Percentiles rank a stretch among this genome's conserved stretches.
Conservation (phyloP, 2,888 invertebrate species). For the Chydorus sphaericus region DNA sequence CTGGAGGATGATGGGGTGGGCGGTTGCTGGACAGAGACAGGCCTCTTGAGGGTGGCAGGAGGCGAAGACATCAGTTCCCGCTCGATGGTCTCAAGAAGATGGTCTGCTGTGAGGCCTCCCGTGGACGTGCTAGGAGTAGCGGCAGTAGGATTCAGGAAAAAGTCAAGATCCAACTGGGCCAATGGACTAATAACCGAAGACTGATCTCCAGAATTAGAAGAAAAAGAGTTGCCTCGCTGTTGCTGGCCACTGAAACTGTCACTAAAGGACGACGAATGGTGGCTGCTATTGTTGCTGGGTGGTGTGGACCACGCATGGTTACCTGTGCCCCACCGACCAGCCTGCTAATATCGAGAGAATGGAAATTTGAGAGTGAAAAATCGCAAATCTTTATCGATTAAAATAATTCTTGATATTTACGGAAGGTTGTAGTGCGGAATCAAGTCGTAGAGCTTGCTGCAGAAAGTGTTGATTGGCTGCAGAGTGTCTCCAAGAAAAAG, state of each 20-base stretch:
- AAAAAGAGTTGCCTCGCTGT: too few species aligned
- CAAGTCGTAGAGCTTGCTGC: conserved; percentile 4
- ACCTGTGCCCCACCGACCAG: neutral
- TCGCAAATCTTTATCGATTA: neutral
- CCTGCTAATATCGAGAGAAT: neutral
- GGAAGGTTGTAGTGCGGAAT: neutral
- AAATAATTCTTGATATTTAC: too few species aligned
- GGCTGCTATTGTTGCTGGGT: neutral
- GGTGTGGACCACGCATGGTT: neutral
- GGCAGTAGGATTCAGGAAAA: neutral
- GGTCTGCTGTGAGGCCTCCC: neutral
- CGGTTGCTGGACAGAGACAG: neutral
- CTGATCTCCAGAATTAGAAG: too few species aligned
- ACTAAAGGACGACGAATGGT: neutral
- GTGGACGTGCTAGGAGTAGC: neutral
- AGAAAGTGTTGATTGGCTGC: conserved; percentile 1
- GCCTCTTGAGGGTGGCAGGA: neutral
- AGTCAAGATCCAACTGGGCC: neutral
- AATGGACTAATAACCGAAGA: too few species aligned
- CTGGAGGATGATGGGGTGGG: neutral
- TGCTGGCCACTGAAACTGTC: neutral
- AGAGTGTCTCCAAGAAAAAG: conserved; percentile 10
- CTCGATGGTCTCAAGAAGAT: neutral
- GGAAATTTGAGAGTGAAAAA: neutral
- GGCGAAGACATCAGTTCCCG: neutral